Conservation (phyloP, 1,140 invertebrate genomes). For the Neotoxoptera formosana region DNA sequence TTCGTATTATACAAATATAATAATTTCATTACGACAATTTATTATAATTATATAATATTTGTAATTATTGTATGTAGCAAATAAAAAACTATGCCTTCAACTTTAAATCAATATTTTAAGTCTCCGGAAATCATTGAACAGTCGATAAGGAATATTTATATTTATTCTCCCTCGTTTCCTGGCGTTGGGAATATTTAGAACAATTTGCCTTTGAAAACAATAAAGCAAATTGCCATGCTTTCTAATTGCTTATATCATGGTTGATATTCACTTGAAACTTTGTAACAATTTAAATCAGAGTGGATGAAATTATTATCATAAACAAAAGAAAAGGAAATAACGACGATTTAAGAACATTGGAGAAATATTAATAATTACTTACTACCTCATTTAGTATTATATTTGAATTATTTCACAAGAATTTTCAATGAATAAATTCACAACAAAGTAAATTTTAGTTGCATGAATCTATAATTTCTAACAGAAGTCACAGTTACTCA, state of each 20-base stretch:
- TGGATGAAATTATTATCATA: not conserved
- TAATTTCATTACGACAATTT: not conserved
- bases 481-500: not conserved
- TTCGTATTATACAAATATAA: not conserved
- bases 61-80: too few relatives aligned
- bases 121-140: not conserved
- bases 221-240: not conserved
- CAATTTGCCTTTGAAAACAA: not conserved
- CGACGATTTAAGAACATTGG: too few relatives aligned
- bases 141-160: not conserved
- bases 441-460: too few relatives aligned
- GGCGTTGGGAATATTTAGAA: not conserved
- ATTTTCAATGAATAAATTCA: not conserved
- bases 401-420: not conserved
- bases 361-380: not conserved
- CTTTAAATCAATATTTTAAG: not conserved
- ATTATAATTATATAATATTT: too few relatives aligned
- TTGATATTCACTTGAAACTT: not conserved
- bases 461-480: too few relatives aligned
- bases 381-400: not conserved
- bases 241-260: not conserved
- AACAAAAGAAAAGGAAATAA: not conserved
- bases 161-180: not conserved
- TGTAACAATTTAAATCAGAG: not conserved
- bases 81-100: not conserved